phyloP scores from a whole-genome alignment of 2,888 invertebrate species.

The Apeira syringaria region DNA sequence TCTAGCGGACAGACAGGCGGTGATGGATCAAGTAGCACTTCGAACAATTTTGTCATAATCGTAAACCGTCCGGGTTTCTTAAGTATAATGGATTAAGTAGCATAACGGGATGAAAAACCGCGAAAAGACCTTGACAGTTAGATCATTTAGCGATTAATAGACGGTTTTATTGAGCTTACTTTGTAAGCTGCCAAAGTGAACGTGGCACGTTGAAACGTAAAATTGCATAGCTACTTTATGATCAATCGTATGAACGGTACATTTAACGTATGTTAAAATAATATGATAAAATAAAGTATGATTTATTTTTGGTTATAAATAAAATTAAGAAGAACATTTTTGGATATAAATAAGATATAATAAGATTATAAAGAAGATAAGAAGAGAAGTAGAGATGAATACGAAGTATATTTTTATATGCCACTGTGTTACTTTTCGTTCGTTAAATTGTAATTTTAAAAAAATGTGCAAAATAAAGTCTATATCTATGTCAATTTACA shows the following conservation, averaged over 20 bases:
- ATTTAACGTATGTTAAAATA: neutral
- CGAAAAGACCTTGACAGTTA: slow-evolving; percentile 32
- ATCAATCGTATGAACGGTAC: slow-evolving; percentile 1
- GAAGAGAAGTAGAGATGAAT: too few species aligned
- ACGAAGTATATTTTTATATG: too few species aligned
- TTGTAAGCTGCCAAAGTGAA: slow-evolving; percentile 9
- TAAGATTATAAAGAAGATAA: too few species aligned
- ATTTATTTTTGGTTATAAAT: neutral
- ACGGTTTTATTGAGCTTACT: slow-evolving; percentile 24
- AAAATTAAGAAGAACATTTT: neutral
- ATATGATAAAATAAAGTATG: too few species aligned
- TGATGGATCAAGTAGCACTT: slow-evolving; percentile 24
- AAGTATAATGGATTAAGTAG: slow-evolving; percentile 32
- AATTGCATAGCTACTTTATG: slow-evolving; percentile 5
- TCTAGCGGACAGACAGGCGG: slow-evolving; percentile 22
- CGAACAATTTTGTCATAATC: slow-evolving; percentile 45
- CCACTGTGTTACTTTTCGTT: too few species aligned
- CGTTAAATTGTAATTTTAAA: too few species aligned
- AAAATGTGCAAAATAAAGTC: too few species aligned
- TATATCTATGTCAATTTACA: too few species aligned
- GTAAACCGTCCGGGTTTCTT: slow-evolving; percentile 39
- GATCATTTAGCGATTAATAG: slow-evolving; percentile 28
- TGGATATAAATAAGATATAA: too few species aligned
- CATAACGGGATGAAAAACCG: slow-evolving; percentile 32
- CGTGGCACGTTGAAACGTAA: slow-evolving; percentile 1